These are phyloP conservation scores for Clostera curtula DNA, from an alignment of 2,888 invertebrate species.

Conservation along the genomic window DNA sequence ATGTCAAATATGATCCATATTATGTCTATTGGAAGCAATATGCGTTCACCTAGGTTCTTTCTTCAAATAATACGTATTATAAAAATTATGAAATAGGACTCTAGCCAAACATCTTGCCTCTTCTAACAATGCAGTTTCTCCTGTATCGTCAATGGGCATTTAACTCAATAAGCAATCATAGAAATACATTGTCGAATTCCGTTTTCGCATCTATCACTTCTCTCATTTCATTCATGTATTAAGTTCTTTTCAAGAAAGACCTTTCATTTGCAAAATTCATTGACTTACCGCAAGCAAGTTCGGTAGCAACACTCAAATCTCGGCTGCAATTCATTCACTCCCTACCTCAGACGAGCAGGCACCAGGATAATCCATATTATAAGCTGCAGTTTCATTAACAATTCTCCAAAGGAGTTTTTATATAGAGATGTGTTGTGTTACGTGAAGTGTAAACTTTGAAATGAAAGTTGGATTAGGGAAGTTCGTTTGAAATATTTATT, in stretches of 20 bases:
- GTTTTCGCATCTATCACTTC: slow-evolving; percentile 12
- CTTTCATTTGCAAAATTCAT: slow-evolving; percentile 24
- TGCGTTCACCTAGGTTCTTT: too few relatives aligned
- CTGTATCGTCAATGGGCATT: too few relatives aligned
- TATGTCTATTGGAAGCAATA: too few relatives aligned
- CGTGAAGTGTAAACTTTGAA: slow-evolving; percentile 51
- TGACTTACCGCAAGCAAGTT: slow-evolving; percentile 9
- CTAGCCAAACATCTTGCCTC: too few relatives aligned
- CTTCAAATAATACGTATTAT: too few relatives aligned
- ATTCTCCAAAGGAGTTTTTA: slow-evolving; percentile 25
- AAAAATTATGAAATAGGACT: too few relatives aligned
- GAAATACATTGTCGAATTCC: slow-evolving; percentile 6
- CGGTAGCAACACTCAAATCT: too few relatives aligned
- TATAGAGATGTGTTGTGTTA: slow-evolving; percentile 28
- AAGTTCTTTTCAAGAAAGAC: slow-evolving; percentile 24
- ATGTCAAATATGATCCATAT: too few relatives aligned
- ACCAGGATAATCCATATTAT: slow-evolving; percentile 46
- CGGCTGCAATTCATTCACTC: slow-evolving; percentile 18
- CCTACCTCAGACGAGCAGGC: slow-evolving; percentile 46
- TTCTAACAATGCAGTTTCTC: too few relatives aligned
- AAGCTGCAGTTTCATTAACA: slow-evolving; percentile 48
- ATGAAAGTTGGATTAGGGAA: slow-evolving; percentile 46
- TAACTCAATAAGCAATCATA: too few relatives aligned
- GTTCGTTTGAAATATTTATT: slow-evolving; percentile 16
- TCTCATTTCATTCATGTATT: slow-evolving; percentile 21